Evolutionary conservation across 2,113 vertebrate species (phyloP), one percentile per base, ranked within the genome.

Genomic region (Osmerus eperlanus): DNA sequence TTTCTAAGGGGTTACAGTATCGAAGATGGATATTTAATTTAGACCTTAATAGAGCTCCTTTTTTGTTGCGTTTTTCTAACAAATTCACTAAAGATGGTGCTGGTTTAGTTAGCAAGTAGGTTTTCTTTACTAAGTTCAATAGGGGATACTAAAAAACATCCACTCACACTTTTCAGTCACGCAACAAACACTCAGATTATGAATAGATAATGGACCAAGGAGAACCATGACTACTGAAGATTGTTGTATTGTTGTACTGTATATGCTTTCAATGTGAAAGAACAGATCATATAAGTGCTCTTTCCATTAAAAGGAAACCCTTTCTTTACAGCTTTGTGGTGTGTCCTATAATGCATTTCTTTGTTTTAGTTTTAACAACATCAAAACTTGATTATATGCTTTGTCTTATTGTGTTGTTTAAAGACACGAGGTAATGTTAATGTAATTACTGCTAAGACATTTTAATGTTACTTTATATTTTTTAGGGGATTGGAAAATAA

Each of bases 321-420:
- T 85, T 86, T 89, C 86, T 85, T 75, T 87, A 85, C 74, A 62
- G 41, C 78, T 73, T 81, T 74, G 83, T 88, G 78, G 66, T 87
- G 85, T 82, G 84, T 87, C 81, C 80, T 65, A 73, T 68, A 76
- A 78, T 74, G 25, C 73, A 53, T 13, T 51, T 69, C 71, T 7
- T 70, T n/a, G 76, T 81, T 81, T 70, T 76, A 78, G 74, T 83
- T 85, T 78, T 81, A 80, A 58, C 8, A 18, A 16, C 28, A 28
- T 29, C 23, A 29, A 28, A 15, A 6, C 28, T 62, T 28, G 19
- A 25, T 28, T 62, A 19, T 62, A 18, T 62, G 60, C 23, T 62
- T 62, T 88, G 84, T 86, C 85, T 88, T 86, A 79, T 71, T 29
- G 62, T 65, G 86, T 88, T 53, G 84, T 79, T 83, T 70, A 82